Base-by-base conservation (phyloP, 53 echinoderm and acorn worm species). In the Actinopyga echinites region DNA sequence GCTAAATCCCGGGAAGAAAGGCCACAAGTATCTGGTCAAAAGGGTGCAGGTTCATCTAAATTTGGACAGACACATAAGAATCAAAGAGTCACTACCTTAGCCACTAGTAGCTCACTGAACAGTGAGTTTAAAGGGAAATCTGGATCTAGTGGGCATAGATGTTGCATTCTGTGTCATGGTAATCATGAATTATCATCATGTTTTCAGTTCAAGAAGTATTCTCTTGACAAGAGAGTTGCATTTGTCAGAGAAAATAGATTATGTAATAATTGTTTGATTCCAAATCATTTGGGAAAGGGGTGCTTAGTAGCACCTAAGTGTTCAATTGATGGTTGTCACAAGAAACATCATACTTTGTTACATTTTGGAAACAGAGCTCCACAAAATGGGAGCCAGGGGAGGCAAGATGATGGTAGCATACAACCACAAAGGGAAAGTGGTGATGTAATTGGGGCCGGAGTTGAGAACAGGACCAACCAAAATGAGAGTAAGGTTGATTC, bases 191-290 rank as follows among this genome's bases (percentile, higher is more conserved):
- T 64, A 64, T 4, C 7, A 17, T 22, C 17, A 15, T 64, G 64
- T 26, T 6, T 20, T 20, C 6, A 64, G 64, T 64, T 64, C 64
- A 64, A 64, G 64, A 22, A 24, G 7, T 20, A 26, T 7, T 7
- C 26, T 28, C 64, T 25, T 25, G 3, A 29, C 8, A 34, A 79
- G 21, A 57, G 67, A 33, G 24, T 66, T 8, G 30, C 24, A 23
- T 63, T 63, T 23, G 63, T 63, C n/a, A 20, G 63, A 23, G 37
- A 37, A 7, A 37, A 7, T 5, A n/a, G n/a, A n/a, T 29, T 83
- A 61, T 83, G 66, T 24, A 65, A 82, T 30, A 82, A 65, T 44
- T 82, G 66, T 20, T 82, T 82, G n/a, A 28, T 35, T n/a, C 42
- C 20, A 33, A 33, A 52, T 52, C 83, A 35, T 23, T 31, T 82